These are phyloP conservation scores for Alitta virens DNA, from an alignment of 2,888 invertebrate genomes.

Conservation along the genomic window DNA sequence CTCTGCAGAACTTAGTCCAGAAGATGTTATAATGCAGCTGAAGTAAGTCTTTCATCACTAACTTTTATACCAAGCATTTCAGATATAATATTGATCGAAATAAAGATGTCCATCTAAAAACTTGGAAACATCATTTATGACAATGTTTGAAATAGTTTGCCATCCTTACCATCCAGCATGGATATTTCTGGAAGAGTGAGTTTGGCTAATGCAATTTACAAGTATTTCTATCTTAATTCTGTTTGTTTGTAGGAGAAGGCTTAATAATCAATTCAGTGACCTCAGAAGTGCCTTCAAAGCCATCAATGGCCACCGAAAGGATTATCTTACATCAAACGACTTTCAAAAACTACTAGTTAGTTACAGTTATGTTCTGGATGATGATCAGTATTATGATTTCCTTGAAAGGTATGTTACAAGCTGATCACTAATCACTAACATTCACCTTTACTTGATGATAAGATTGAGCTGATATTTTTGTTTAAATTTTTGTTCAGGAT, in stretches of 20 bases:
- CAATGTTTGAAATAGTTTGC: too few species aligned
- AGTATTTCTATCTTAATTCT: too few species aligned
- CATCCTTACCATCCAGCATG: too few species aligned
- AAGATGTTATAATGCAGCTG: conserved; percentile 41
- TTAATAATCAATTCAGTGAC: conserved; percentile 46
- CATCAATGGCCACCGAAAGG: conserved; percentile 46
- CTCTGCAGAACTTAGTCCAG: conserved; percentile 38
- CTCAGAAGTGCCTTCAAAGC: conserved; percentile 48
- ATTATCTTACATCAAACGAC: conserved; percentile 43
- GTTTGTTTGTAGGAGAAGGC: conserved; percentile 49
- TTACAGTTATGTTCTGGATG: conserved; percentile 48
- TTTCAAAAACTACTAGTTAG: conserved; percentile 48
- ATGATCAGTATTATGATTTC: conserved; percentile 49
- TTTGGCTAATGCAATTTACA: too few species aligned
- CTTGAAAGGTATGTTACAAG: conserved; percentile 43
- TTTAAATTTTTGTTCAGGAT: conserved; percentile 32
- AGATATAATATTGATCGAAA: too few species aligned
- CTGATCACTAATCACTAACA: too few species aligned
- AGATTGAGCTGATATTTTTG: too few species aligned
- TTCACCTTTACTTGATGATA: too few species aligned
- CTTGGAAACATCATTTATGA: too few species aligned
- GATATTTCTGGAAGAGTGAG: too few species aligned
- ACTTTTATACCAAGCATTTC: too few species aligned
- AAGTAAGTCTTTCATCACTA: conserved; percentile 42
- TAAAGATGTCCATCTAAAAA: too few species aligned